Evolutionary conservation across 92 coral and sea anemone species (phyloP).

Genomic region (Paramuricea clavata): DNA sequence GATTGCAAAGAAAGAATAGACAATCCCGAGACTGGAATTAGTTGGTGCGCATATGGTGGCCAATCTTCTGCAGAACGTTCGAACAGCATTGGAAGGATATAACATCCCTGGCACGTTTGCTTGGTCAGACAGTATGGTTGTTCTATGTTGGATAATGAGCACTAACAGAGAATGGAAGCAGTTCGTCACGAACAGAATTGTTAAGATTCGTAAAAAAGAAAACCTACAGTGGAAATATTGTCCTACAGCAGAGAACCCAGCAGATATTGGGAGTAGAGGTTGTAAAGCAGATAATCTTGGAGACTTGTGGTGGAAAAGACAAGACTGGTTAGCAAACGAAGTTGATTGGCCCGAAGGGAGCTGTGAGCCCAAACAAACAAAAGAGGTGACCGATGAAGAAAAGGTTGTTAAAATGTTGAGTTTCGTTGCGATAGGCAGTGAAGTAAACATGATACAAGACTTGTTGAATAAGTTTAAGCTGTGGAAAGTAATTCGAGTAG

Average conservation of each 20-base stretch:
- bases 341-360: background rate
- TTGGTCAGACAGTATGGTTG: background rate
- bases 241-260: too few relatives aligned
- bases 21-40: constrained; percentile 26
- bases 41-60: constrained; percentile 39
- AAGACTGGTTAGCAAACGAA: background rate
- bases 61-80: constrained; percentile 7
- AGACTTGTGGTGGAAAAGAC: too few relatives aligned
- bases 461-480: too few relatives aligned
- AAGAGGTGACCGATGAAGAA: background rate
- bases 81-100: constrained; percentile 30
- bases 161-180: background rate
- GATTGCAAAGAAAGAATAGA: constrained; percentile 26
- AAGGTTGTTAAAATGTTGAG: background rate
- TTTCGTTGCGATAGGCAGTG: background rate
- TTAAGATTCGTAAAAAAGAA: too few relatives aligned
- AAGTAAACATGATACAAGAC: too few relatives aligned
- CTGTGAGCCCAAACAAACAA: background rate
- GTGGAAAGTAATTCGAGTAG: too few relatives aligned
- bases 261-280: too few relatives aligned
- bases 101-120: constrained; percentile 20
- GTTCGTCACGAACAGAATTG: background rate
- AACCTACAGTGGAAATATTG: too few relatives aligned
- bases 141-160: background rate
- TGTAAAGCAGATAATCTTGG: background rate